These are phyloP conservation scores for Volucella inanis DNA, from an alignment of 2,888 invertebrate species.

Conservation along the genomic window DNA sequence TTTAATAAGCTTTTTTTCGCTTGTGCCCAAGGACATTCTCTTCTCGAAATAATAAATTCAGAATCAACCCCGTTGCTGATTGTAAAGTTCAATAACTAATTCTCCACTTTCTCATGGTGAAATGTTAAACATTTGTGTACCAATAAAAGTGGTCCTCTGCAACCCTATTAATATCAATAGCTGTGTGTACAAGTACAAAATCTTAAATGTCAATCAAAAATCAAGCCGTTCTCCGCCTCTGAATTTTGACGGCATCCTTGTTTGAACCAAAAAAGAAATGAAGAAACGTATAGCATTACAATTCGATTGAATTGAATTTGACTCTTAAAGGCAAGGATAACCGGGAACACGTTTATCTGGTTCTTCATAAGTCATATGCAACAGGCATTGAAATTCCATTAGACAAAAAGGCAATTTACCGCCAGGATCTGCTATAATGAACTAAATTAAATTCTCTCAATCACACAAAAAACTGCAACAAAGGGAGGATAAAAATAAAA, in stretches of 20 bases:
- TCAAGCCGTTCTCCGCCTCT: conserved; percentile 4
- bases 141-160: conserved; percentile 7
- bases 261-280: not conserved
- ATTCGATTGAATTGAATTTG: conserved; percentile 45
- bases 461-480: conserved; percentile 7
- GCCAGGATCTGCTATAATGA: conserved; percentile 23
- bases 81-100: conserved; percentile 6
- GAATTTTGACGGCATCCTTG: not conserved
- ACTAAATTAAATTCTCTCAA: conserved; percentile 50
- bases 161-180: not conserved
- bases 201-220: conserved; percentile 45
- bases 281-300: not conserved
- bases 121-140: conserved; percentile 14
- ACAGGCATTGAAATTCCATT: conserved; percentile 61
- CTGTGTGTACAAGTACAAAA: not conserved
- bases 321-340: conserved; percentile 10
- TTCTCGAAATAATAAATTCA: not conserved
- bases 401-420: conserved; percentile 48
- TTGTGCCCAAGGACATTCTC: no score
- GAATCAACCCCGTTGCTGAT: conserved; percentile 5
- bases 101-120: not conserved
- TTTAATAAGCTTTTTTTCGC: conserved; percentile 10
- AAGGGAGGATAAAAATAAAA: not conserved
- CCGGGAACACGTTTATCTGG: not conserved
- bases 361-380: conserved; percentile 24